These are phyloP conservation scores for Cephonodes hylas DNA, from an alignment of 2,888 invertebrate genomes.

Conservation along the genomic window DNA sequence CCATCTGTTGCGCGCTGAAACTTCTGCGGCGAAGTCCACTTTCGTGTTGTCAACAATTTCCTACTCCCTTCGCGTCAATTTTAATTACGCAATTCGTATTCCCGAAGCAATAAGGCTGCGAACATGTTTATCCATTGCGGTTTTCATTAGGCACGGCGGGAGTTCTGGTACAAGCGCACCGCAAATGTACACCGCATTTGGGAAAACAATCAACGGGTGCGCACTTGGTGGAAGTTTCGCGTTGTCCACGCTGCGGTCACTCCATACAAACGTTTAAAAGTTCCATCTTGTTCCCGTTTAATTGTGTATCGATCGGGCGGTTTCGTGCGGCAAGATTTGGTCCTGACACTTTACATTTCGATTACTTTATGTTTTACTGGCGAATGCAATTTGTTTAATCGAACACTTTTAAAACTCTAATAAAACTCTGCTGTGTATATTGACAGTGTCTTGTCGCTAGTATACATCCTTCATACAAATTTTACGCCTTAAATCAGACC, in stretches of 20 bases:
- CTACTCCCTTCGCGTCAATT: not conserved
- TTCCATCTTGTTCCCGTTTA: conserved; percentile 19
- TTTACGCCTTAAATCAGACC: too few species aligned
- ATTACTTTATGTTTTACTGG: too few species aligned
- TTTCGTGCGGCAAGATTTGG: not conserved
- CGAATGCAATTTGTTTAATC: too few species aligned
- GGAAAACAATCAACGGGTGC: conserved; percentile 61
- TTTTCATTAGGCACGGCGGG: conserved; percentile 26
- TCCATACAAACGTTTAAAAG: conserved; percentile 19
- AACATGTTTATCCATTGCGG: conserved; percentile 4
- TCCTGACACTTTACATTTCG: not conserved
- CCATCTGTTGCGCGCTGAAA: not conserved
- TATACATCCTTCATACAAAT: too few species aligned
- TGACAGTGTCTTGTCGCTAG: too few species aligned
- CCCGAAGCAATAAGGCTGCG: not conserved
- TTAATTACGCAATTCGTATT: not conserved
- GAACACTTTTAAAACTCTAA: too few species aligned
- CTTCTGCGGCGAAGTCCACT: not conserved
- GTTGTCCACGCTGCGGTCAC: conserved; percentile 29
- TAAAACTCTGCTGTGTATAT: too few species aligned
- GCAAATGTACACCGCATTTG: conserved; percentile 55
- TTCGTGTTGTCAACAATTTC: not conserved
- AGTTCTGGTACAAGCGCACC: conserved; percentile 40
- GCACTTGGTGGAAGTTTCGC: conserved; percentile 35
- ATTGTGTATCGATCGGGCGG: conserved; percentile 6